Base-by-base conservation (phyloP, 2,113 vertebrate genomes). In the Channa maculata region DNA sequence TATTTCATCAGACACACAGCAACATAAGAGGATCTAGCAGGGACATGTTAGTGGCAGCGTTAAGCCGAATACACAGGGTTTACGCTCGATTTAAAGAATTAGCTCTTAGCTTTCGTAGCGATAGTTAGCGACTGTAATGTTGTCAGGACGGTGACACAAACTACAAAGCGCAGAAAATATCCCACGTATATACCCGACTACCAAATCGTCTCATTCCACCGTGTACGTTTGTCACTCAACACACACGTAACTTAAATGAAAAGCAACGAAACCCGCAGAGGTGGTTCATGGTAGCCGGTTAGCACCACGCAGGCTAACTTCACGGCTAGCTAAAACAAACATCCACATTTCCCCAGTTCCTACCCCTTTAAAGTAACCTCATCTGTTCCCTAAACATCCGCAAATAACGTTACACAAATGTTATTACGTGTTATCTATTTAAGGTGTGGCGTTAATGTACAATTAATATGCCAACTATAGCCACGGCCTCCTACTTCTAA, bases 291-390 rank as follows among this genome's bases (percentile, higher is more conserved):
- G 59, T 90, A 69, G 74, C 82, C 57, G 48, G 77, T 55, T 90
- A 89, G 75, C 85, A 52, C 33, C 65, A 14, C n/a, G 51, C 71
- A 75, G 83, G 79, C 77, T 61, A 36, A 65, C 2, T 54, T 50
- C 1, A 37, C 33, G 8, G 52, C 62, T 45, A 74, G 43, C 49
- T 39, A 8, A 46, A n/a, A 63, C 37, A 60, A 49, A 37, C 58
- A 48, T 36, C 3, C 0, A n/a, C 14, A 36, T 66, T 44, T 5
- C 4, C 6, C 4, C n/a, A 1, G 5, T 45, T 8, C 6, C 2
- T 0, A 3, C 1, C 2, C 6, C 43, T 8, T 33, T 15, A 3
- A 13, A 2, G 2, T 50, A 24, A 24, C 24, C 24, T 24, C 24
- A 24, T 24, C 24, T 24, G 24, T 24, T 24, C 24, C 24, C 24